Conservation (phyloP, 2,113 vertebrate species). For the Rostratula benghalensis region DNA sequence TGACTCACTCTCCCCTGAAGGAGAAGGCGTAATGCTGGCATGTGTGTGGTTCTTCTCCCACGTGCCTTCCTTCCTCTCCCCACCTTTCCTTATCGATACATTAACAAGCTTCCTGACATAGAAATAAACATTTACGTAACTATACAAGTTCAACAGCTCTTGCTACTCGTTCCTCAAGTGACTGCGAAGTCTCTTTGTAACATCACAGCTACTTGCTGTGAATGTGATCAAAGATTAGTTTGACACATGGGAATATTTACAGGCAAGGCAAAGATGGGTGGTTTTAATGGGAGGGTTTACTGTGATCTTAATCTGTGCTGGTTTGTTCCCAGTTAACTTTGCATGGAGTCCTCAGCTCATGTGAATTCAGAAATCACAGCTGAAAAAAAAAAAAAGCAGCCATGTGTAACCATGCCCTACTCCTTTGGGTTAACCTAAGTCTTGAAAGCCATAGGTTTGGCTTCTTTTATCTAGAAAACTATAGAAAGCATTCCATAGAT, state of each 20-base stretch:
- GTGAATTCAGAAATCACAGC: background rate
- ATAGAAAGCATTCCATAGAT: background rate
- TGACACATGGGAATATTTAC: background rate
- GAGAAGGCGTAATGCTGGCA: background rate
- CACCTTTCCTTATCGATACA: background rate
- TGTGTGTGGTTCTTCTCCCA: background rate
- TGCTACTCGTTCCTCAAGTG: background rate
- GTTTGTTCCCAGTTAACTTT: background rate
- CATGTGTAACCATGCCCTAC: background rate
- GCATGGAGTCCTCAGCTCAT: background rate
- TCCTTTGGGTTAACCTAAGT: background rate
- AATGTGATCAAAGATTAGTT: background rate
- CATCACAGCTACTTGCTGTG: background rate
- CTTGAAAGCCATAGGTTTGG: background rate
- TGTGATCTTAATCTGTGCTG: background rate
- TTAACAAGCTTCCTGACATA: background rate
- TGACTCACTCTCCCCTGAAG: background rate
- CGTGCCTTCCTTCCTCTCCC: background rate
- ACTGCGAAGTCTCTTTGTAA: background rate
- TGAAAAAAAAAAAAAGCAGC: background rate
- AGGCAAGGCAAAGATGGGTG: background rate
- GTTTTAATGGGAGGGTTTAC: background rate
- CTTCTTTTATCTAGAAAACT: background rate
- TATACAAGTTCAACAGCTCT: background rate
- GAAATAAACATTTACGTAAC: background rate